Percentiles rank a stretch among this genome's conserved stretches.
These are phyloP conservation scores for Sciurus carolinensis DNA, from an alignment of 2,797 vertebrate species.

Conservation along the genomic window DNA sequence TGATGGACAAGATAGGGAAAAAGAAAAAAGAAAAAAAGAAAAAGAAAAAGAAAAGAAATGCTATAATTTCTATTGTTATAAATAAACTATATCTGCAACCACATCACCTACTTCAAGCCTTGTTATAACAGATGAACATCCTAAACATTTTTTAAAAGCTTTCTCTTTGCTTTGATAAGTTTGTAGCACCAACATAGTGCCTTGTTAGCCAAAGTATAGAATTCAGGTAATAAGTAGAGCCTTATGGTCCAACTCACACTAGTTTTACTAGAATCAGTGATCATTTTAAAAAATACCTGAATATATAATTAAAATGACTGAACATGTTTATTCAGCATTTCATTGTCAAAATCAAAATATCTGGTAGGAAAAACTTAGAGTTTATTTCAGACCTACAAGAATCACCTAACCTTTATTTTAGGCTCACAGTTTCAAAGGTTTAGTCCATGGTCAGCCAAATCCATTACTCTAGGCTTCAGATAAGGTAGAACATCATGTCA, in stretches of 20 bases:
- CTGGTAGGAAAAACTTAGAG: no score
- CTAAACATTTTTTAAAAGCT: neutral
- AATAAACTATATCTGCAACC: neutral
- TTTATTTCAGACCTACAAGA: no score
- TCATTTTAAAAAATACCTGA: neutral
- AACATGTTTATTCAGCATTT: no score
- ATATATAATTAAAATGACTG: neutral
- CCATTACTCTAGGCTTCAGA: no score
- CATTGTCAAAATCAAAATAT: no score
- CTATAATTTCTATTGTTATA: neutral
- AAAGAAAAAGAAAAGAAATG: neutral
- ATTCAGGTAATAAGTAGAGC: neutral
- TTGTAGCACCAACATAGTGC: neutral
- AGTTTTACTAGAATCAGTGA: neutral
- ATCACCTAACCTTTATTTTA: no score
- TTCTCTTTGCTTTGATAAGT: constrained; percentile 55
- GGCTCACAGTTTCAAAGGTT: no score
- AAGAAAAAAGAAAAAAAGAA: no score
- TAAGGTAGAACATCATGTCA: no score
- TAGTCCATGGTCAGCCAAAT: no score
- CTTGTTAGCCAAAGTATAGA: neutral
- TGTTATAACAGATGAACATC: neutral
- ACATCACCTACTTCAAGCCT: neutral
- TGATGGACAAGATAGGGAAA: no score
- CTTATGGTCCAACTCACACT: neutral